Evolutionary conservation across 2,888 invertebrate genomes (phyloP).

Genomic region (Acanthosoma haemorrhoidale): DNA sequence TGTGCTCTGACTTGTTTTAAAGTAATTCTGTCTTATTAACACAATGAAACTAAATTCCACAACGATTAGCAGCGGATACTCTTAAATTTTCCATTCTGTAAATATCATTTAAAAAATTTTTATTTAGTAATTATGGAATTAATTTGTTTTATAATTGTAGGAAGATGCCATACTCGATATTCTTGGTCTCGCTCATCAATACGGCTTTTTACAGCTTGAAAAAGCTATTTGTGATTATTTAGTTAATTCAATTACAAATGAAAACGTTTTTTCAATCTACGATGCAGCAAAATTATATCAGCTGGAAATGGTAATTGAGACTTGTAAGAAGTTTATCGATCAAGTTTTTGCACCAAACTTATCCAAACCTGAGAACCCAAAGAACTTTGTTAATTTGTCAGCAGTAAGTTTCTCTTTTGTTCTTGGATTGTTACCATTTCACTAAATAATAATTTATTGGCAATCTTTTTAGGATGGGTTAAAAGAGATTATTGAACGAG

Average conservation of each 20-base stretch:
- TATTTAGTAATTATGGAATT: background rate
- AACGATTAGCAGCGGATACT: too few species aligned
- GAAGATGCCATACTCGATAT: constrained; percentile 51
- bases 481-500: constrained; percentile 76
- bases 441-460: background rate
- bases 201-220: constrained; percentile 89
- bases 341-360: constrained; percentile 59
- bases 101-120: background rate
- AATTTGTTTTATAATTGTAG: constrained; percentile 30
- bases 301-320: constrained; percentile 57
- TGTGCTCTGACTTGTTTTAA: too few species aligned
- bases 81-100: background rate
- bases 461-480: constrained; percentile 59
- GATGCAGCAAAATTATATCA: constrained; percentile 78
- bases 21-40: too few species aligned
- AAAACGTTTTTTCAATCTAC: constrained; percentile 91
- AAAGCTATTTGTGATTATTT: constrained; percentile 88
- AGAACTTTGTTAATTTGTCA: constrained; percentile 60
- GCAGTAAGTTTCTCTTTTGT: constrained; percentile 55
- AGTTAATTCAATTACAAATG: constrained; percentile 75
- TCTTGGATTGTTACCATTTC: background rate
- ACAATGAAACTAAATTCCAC: too few species aligned
- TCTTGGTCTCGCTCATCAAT: constrained; percentile 87
- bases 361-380: constrained; percentile 15
- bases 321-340: constrained; percentile 88